These are phyloP conservation scores for Rhynchopsitta pachyrhyncha DNA, from an alignment of 2,113 vertebrate genomes.

Conservation along the genomic window DNA sequence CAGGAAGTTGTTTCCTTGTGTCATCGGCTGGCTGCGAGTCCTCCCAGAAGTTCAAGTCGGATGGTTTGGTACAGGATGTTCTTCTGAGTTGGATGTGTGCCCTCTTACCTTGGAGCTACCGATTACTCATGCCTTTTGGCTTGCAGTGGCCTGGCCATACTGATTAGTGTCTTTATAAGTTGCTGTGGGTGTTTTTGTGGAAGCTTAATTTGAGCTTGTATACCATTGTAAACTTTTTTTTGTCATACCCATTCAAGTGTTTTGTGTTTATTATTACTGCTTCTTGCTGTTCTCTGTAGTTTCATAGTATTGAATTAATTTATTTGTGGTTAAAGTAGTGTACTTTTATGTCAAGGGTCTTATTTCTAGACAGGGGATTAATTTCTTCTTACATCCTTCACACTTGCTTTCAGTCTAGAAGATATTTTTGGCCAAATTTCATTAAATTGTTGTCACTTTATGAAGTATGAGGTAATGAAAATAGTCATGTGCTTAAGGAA, in stretches of 20 bases:
- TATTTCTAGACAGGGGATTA: neutral
- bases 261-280: neutral
- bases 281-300: neutral
- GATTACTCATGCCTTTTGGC: constrained; percentile 51
- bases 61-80: constrained; percentile 59
- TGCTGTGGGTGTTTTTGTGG: neutral
- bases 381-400: neutral
- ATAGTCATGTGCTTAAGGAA: neutral
- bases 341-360: neutral
- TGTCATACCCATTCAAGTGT: neutral
- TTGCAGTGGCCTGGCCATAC: constrained; percentile 16
- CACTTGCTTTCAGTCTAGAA: neutral
- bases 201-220: neutral
- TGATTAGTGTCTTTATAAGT: constrained; percentile 22
- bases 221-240: neutral
- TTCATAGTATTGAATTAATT: neutral
- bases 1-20: constrained; percentile 28
- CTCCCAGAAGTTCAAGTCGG: neutral
- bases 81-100: constrained; percentile 41
- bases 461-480: neutral
- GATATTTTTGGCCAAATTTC: neutral
- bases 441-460: neutral
- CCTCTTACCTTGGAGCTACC: constrained; percentile 45
- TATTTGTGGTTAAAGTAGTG: neutral
- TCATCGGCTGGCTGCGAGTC: neutral